Percentiles rank a stretch among this genome's conserved stretches.
These are phyloP conservation scores for Gymnobelideus leadbeateri DNA, from an alignment of 2,113 vertebrate genomes.

Conservation along the genomic window DNA sequence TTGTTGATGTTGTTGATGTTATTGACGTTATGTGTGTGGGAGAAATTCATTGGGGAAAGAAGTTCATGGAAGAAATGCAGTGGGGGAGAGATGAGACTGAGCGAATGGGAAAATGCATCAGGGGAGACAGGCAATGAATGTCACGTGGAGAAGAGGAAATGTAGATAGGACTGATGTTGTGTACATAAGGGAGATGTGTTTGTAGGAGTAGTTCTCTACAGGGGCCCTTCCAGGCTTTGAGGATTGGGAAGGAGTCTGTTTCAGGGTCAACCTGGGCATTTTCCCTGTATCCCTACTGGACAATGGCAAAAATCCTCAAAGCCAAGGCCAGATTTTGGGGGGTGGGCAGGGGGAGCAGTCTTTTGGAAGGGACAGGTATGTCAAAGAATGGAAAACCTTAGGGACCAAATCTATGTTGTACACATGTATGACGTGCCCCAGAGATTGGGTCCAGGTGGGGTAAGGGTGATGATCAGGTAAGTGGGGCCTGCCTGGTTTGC, in stretches of 20 bases:
- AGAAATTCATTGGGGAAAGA: background rate
- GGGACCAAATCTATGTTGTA: background rate
- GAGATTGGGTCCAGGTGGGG: background rate
- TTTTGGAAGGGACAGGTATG: background rate
- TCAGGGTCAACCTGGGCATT: background rate
- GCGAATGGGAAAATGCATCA: background rate
- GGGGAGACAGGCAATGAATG: background rate
- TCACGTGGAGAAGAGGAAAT: background rate
- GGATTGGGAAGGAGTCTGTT: background rate
- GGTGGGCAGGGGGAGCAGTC: background rate
- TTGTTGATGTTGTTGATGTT: background rate
- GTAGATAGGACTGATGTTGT: background rate
- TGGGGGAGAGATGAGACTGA: too few species aligned
- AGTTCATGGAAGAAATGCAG: background rate
- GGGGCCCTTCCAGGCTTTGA: background rate
- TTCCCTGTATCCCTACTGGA: background rate
- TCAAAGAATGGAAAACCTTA: background rate
- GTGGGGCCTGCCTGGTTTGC: background rate
- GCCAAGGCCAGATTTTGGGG: background rate
- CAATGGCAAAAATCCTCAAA: background rate
- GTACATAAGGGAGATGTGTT: background rate
- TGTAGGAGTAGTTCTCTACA: background rate
- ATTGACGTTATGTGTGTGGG: background rate
- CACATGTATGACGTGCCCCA: background rate
- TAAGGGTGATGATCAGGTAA: background rate